These are phyloP conservation scores for Phaethon lepturus DNA, from an alignment of 2,113 vertebrate genomes.

Conservation along the genomic window DNA sequence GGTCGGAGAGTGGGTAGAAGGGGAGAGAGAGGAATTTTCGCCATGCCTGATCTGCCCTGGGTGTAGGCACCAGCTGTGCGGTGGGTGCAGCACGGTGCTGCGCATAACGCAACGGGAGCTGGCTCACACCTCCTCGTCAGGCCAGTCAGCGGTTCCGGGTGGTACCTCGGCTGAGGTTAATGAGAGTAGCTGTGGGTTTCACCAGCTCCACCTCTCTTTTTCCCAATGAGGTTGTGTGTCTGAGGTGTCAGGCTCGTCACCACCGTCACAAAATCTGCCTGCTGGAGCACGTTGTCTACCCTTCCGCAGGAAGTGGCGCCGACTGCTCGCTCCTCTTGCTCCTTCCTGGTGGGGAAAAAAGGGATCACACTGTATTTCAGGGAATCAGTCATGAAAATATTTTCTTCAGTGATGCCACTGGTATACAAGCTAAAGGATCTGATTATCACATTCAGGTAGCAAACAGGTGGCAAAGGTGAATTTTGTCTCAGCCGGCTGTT, in stretches of 20 bases:
- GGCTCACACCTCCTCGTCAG: accelerated
- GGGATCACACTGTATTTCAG: neutral
- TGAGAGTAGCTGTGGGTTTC: slow-evolving; percentile 73
- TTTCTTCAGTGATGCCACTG: neutral
- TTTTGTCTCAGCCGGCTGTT: neutral
- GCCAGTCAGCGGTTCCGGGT: accelerated
- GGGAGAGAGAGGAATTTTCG: neutral
- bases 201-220: slow-evolving; percentile 74
- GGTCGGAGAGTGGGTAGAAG: accelerated
- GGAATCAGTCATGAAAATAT: neutral
- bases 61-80: neutral
- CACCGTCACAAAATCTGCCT: slow-evolving; percentile 77
- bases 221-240: slow-evolving; percentile 71
- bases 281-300: slow-evolving; percentile 72
- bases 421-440: neutral
- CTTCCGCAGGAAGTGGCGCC: slow-evolving; percentile 67
- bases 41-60: neutral
- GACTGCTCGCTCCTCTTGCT: slow-evolving; percentile 72
- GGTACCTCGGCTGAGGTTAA: slow-evolving; percentile 79
- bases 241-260: slow-evolving; percentile 69
- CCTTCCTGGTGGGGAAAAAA: slow-evolving; percentile 44
- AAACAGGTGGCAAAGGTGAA: neutral
- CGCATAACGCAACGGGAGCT: neutral
- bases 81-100: neutral
- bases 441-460: neutral